These are phyloP conservation scores for Paramormyrops hopkinsi DNA, from an alignment of 2,797 vertebrate genomes.

Conservation along the genomic window DNA sequence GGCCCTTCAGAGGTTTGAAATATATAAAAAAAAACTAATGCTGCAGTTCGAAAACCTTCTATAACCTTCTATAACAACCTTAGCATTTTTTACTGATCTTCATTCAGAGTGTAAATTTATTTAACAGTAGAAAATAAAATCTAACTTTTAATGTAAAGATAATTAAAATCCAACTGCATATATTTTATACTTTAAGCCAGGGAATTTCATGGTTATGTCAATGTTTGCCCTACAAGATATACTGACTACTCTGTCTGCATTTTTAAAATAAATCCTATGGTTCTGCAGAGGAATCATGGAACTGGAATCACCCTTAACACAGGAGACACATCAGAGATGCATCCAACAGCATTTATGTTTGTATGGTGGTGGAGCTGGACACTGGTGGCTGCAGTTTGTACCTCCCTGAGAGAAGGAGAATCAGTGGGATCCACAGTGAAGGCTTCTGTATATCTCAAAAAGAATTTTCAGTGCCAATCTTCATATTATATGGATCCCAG, in stretches of 20 bases:
- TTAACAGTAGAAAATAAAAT: neutral
- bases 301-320: neutral
- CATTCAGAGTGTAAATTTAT: neutral
- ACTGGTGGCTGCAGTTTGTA: neutral
- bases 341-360: neutral
- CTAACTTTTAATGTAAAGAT: neutral
- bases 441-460: neutral
- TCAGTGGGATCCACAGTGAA: neutral
- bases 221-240: neutral
- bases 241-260: neutral
- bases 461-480: neutral
- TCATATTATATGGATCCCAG: neutral
- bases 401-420: neutral
- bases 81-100: neutral
- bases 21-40: neutral
- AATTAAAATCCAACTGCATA: conserved; percentile 1
- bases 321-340: neutral
- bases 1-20: neutral
- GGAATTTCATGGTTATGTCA: neutral
- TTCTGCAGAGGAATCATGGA: neutral
- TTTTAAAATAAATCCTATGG: neutral
- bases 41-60: neutral
- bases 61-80: neutral
- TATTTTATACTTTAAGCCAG: neutral
- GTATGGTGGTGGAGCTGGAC: neutral